These are phyloP conservation scores for Ferdinandea cuprea DNA, from an alignment of 2,888 invertebrate species.

Conservation along the genomic window DNA sequence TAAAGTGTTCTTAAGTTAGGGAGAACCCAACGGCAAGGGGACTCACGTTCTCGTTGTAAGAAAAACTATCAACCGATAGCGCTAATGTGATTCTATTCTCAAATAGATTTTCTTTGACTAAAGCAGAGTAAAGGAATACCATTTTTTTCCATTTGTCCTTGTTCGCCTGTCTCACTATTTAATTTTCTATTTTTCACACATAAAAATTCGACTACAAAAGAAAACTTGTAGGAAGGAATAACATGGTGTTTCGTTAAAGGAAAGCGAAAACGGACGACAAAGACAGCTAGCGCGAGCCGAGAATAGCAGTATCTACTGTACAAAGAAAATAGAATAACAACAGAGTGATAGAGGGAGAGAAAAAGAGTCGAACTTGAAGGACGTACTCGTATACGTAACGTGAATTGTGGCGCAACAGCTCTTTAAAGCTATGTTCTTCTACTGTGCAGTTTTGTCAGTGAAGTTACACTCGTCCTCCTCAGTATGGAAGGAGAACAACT, in stretches of 20 bases:
- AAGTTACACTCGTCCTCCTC: slow-evolving; percentile 34
- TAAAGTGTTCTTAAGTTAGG: not conserved
- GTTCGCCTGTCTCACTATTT: slow-evolving; percentile 44
- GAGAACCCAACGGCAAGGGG: not conserved
- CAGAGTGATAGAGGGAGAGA: too few species aligned
- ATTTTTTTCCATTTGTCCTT: slow-evolving; percentile 1
- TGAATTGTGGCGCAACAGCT: slow-evolving; percentile 63
- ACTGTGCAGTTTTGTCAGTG: slow-evolving; percentile 30
- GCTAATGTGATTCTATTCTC: slow-evolving; percentile 70
- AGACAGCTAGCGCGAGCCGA: not conserved
- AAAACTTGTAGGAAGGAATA: slow-evolving; percentile 61
- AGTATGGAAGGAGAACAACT: slow-evolving; percentile 29
- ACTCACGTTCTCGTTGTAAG: slow-evolving; percentile 16
- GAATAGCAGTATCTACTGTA: not conserved
- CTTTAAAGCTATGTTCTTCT: slow-evolving; percentile 55
- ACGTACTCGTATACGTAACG: slow-evolving; percentile 17
- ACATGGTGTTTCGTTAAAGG: slow-evolving; percentile 65
- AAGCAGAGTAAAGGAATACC: slow-evolving; percentile 4
- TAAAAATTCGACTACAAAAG: slow-evolving; percentile 73
- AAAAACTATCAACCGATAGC: slow-evolving; percentile 66
- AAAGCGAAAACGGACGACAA: slow-evolving; percentile 21
- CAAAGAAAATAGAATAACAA: slow-evolving; percentile 67
- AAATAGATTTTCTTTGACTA: slow-evolving; percentile 71
- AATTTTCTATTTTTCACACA: slow-evolving; percentile 71
- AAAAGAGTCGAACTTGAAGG: slow-evolving; percentile 55